Base-by-base conservation (phyloP, 2,888 invertebrate genomes). In the Drosophila histrio region DNA sequence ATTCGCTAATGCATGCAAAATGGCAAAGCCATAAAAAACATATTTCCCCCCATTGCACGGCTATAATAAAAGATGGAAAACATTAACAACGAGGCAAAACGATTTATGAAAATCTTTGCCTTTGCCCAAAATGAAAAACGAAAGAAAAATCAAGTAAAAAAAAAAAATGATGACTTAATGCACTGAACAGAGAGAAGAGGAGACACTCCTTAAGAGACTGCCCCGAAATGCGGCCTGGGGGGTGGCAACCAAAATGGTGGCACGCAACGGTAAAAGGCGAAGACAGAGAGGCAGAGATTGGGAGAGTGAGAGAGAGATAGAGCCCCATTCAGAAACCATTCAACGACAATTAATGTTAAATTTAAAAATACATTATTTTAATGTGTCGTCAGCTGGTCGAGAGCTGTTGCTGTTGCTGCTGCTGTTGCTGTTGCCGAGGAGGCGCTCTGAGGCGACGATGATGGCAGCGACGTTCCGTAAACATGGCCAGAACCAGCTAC, bases 361-460 rank as follows among this genome's bases (percentile, higher is more conserved):
- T 84, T 84, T 87, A 79, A 88, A 84, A 88, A 83, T 79, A 84
- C 88, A 84, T 88, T 84, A 83, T 88, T 86, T 88, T 77, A 83
- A 84, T 88, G 87, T 83, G 83, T 81, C 87, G 81, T 80, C 84
- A 79, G 83, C 72, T 70, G 69, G 66, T 61, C 72, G 75, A 64
- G 52, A 68, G 72, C 68, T 72, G 68, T 58, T 50, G 38, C 41
- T 26, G 50, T 34, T n/a, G 8, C 26, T n/a, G 15, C 11, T 26
- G 17, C 13, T 15, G 24, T 19, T 19, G 22, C 19, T 19, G n/a
- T n/a, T n/a, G n/a, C n/a, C n/a, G n/a, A n/a, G n/a, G 32, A 15
- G 11, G n/a, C 13, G 54, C 57, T 50, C 39, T 41, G 47, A 60
- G 79, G 83, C 79, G 72, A 59, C 63, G 63, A 71, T 75, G 77